Evolutionary conservation across 53 echinoderm and acorn worm species (phyloP).

Genomic region (Apostichopus leukothele): DNA sequence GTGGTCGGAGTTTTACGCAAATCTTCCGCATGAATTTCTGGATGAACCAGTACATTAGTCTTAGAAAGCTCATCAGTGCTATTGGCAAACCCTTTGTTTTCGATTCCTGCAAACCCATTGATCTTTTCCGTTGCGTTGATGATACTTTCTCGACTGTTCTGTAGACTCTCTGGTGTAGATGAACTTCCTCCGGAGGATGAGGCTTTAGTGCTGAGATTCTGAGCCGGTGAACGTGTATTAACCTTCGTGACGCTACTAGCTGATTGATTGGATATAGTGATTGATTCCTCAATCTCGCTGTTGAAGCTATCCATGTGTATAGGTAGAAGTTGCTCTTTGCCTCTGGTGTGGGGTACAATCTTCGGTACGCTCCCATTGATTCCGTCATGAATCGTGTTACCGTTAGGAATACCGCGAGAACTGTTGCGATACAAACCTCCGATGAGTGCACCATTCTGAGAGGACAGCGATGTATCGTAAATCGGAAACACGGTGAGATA

Average conservation of each 20-base stretch:
- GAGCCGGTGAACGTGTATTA: conserved; percentile 56
- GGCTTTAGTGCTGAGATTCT: conserved; percentile 62
- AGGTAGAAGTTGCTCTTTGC: conserved; percentile 1
- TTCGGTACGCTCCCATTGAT: conserved; percentile 39
- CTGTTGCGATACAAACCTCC: conserved; percentile 40
- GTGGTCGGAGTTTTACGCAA: neutral
- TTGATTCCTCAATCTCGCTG: conserved; percentile 66
- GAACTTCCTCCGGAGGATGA: conserved; percentile 57
- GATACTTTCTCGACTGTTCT: conserved; percentile 10
- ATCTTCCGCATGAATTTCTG: conserved; percentile 29
- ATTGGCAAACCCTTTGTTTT: conserved; percentile 21
- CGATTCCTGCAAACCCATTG: conserved; percentile 16
- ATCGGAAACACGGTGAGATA: conserved; percentile 87
- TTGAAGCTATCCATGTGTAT: conserved; percentile 16
- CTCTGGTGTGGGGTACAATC: conserved; percentile 33
- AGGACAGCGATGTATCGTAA: conserved; percentile 30
- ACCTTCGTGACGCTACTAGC: conserved; percentile 92
- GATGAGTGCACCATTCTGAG: conserved; percentile 23
- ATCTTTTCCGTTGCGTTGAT: neutral
- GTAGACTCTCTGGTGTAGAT: conserved; percentile 9
- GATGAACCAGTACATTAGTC: conserved; percentile 17
- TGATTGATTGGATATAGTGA: conserved; percentile 80
- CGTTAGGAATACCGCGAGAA: conserved; percentile 36
- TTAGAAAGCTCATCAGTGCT: conserved; percentile 32
- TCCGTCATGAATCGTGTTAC: conserved; percentile 21